Evolutionary conservation across 2,888 invertebrate genomes (phyloP).

Genomic region (Stenodema calcarata): DNA sequence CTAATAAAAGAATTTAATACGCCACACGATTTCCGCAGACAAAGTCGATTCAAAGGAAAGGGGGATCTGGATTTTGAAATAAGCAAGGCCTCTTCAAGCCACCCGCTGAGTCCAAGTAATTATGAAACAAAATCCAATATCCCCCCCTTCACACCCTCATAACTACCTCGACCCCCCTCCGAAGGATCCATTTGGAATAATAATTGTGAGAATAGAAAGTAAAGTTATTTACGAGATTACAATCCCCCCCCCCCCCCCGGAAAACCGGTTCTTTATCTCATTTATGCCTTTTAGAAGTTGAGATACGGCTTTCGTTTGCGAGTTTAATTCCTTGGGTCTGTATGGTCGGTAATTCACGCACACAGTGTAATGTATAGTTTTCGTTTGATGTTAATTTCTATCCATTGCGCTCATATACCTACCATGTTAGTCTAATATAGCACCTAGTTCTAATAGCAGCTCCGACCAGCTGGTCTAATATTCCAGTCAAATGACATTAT

Average conservation of each 20-base stretch:
- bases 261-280: constrained; percentile 33
- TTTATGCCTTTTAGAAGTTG: constrained; percentile 25
- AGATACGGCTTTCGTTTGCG: constrained; percentile 6
- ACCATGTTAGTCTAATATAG: too few species aligned
- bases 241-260: background rate
- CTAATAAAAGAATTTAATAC: background rate
- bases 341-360: background rate
- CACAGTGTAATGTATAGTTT: background rate
- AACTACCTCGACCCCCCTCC: background rate
- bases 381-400: background rate
- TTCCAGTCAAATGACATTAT: too few species aligned
- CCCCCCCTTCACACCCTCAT: background rate
- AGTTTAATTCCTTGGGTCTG: background rate
- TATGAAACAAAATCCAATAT: constrained; percentile 40
- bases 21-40: background rate
- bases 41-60: background rate
- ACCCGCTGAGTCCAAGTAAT: constrained; percentile 27
- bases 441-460: too few species aligned
- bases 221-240: constrained; percentile 42
- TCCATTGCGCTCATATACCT: too few species aligned
- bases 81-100: background rate
- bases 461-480: too few species aligned
- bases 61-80: background rate
- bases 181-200: constrained; percentile 30
- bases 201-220: constrained; percentile 45